Percentiles rank a stretch among this genome's conserved stretches.
Evolutionary conservation across 2,113 vertebrate genomes (phyloP).

Genomic region (Scytalopus superciliaris): DNA sequence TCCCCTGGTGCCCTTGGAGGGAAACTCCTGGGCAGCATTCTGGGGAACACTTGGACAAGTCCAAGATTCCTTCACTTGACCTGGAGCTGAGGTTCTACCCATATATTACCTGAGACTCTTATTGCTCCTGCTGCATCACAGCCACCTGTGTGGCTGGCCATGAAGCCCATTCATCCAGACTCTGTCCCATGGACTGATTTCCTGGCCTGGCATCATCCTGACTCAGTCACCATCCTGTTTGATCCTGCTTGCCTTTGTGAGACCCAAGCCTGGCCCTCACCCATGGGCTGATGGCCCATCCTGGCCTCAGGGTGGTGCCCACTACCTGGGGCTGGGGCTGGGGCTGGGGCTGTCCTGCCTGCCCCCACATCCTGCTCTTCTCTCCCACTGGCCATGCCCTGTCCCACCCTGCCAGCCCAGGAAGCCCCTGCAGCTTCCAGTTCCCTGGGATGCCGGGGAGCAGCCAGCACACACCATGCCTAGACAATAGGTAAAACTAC

Average conservation of each 20-base stretch:
- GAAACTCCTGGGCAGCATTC: neutral
- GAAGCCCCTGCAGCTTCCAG: neutral
- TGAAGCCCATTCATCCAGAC: neutral
- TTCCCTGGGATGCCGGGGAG: neutral
- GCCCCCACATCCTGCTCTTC: neutral
- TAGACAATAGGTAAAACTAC: neutral
- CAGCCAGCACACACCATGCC: neutral
- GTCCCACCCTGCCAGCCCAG: neutral
- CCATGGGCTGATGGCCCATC: neutral
- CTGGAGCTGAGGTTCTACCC: neutral
- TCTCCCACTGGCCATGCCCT: neutral
- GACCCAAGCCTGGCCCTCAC: neutral
- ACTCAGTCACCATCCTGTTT: neutral
- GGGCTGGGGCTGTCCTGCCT: neutral
- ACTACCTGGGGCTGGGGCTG: neutral
- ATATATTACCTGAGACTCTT: neutral
- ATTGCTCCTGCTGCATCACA: neutral
- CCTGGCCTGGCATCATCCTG: neutral
- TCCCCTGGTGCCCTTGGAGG: neutral
- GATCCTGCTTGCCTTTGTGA: neutral
- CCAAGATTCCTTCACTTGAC: neutral
- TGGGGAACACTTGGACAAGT: neutral
- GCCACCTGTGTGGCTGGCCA: rapidly evolving
- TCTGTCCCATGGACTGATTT: neutral
- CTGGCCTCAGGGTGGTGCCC: neutral